These are phyloP conservation scores for Falco columbarius DNA, from an alignment of 2,797 vertebrate genomes.

Conservation along the genomic window DNA sequence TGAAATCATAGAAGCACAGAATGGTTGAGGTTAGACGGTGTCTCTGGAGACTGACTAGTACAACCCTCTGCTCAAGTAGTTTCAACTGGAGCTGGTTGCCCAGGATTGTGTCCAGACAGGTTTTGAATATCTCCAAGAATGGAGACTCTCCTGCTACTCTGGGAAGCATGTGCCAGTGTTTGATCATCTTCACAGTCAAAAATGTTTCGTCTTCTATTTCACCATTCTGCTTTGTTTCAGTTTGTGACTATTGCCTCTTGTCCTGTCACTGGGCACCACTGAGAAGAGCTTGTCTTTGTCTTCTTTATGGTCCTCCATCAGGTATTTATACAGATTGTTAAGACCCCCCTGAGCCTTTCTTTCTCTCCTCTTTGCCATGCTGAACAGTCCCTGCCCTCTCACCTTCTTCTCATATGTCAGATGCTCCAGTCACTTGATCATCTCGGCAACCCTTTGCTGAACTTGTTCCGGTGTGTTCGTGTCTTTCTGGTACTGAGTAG, in stretches of 20 bases:
- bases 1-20: neutral
- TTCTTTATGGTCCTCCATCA: neutral
- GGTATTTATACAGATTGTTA: neutral
- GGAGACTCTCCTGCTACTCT: neutral
- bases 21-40: neutral
- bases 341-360: neutral
- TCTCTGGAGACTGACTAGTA: neutral
- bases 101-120: rapidly evolving
- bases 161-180: neutral
- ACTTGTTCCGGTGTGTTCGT: neutral
- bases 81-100: neutral
- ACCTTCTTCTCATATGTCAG: rapidly evolving
- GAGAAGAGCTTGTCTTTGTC: neutral
- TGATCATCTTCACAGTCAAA: neutral
- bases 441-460: neutral
- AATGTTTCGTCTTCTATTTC: neutral
- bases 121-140: neutral
- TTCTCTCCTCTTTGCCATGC: neutral
- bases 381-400: neutral
- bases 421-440: neutral
- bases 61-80: neutral
- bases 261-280: neutral
- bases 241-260: neutral
- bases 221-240: neutral
- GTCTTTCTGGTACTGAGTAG: neutral